Conservation (phyloP, 2,113 vertebrate genomes). For the Phalacrocorax pelagicus region DNA sequence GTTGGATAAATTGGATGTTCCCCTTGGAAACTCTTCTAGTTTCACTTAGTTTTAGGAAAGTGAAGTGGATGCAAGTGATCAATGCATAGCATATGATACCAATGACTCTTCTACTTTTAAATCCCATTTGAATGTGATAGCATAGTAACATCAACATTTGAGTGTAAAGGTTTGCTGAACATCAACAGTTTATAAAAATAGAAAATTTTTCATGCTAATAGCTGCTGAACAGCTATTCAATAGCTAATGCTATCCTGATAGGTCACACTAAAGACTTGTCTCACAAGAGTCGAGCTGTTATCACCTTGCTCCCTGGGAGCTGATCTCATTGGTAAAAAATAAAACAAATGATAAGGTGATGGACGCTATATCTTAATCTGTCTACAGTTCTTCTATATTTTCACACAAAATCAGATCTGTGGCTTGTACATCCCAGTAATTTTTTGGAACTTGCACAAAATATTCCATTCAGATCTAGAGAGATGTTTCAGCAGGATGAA, state of each 20-base stretch:
- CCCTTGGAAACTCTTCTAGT: neutral
- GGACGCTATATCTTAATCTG: neutral
- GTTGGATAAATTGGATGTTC: neutral
- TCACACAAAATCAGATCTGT: neutral
- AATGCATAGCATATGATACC: neutral
- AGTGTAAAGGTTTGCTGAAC: slow-evolving; percentile 48
- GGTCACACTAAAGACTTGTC: neutral
- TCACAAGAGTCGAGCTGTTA: neutral
- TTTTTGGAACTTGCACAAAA: neutral
- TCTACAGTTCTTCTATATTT: neutral
- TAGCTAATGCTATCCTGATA: neutral
- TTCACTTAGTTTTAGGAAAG: neutral
- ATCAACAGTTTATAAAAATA: slow-evolving; percentile 12
- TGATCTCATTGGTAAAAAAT: neutral
- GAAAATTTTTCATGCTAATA: neutral
- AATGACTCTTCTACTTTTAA: slow-evolving; percentile 24
- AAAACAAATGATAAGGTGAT: neutral
- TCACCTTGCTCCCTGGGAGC: neutral
- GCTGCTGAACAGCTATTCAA: neutral
- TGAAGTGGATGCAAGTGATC: neutral
- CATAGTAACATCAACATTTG: neutral
- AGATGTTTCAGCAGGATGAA: neutral
- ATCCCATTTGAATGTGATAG: slow-evolving; percentile 34
- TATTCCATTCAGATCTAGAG: neutral
- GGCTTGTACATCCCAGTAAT: neutral